Evolutionary conservation across 2,113 vertebrate species (phyloP), one percentile per base, ranked within the genome.

Genomic region (Amazona guildingii): DNA sequence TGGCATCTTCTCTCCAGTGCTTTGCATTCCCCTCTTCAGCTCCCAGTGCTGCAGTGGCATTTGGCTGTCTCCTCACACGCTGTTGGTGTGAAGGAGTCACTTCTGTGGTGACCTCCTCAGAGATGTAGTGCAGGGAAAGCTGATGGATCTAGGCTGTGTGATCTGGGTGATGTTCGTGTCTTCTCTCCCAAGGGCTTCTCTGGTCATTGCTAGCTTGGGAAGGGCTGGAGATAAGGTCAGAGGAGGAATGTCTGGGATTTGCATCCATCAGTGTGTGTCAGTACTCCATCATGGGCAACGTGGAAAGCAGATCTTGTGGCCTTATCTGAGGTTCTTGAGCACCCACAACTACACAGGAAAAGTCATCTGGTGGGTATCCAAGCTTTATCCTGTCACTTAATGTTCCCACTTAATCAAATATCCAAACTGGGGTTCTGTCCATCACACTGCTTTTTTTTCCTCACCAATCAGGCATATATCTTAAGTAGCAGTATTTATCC

Each of bases 201-300:
- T 27, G 10, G 31, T 88, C 5, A 4, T 49, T 80, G 19, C 43
- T 75, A 29, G 13, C 25, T 83, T 83, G 66, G 61, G 31, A 66
- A 48, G n/a, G n/a, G 31, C 44, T 59, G 6, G 77, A 72, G 76
- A 35, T 18, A 35, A 69, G 37, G 24, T 86, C 59, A 44, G 59
- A 80, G 39, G 43, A 88, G 23, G 76, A 72, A 39, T 4, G 8
- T 28, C 28, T 73, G 48, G 39, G 59, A 11, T 39, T 66, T 64
- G 10, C 10, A 51, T 28, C 48, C 12, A 55, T 33, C 48, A 48
- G 21, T 17, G 10, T 18, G 27, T 72, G 37, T 84, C 35, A 9
- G 31, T 14, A 13, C 16, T 63, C 9, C 55, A 67, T 1, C 4
- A 1, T 1, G 8, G 46, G 48, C 51, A 28, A 13, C 15, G 7